Conservation (phyloP, 2,113 vertebrate species). For the Megaptera novaeangliae region DNA sequence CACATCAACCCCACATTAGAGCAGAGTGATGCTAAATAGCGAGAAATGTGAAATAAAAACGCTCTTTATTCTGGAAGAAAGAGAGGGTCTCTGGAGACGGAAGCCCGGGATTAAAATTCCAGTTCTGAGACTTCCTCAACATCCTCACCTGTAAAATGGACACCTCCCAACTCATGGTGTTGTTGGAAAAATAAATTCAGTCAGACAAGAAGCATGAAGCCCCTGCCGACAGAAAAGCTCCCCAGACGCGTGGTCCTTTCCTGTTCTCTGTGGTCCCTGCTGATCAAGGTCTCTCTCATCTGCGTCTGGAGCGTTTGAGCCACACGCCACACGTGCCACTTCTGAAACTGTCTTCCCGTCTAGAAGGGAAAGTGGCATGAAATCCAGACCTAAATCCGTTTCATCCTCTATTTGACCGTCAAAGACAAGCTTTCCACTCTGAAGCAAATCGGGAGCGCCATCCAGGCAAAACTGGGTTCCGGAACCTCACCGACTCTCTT, state of each 20-base stretch:
- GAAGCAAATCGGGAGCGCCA: background rate
- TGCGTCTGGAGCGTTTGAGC: background rate
- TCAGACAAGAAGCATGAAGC: accelerated
- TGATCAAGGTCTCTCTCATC: background rate
- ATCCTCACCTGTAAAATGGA: accelerated
- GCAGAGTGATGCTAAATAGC: accelerated
- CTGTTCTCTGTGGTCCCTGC: too few species aligned
- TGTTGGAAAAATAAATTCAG: background rate
- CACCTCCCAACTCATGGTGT: accelerated
- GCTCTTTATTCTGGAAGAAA: accelerated
- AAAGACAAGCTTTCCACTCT: background rate
- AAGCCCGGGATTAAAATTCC: accelerated
- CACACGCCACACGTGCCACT: accelerated
- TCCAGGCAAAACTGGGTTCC: background rate
- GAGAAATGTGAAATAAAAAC: background rate
- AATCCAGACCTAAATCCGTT: constrained; percentile 8
- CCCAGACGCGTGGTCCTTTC: accelerated
- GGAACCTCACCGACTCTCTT: background rate
- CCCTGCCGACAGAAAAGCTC: background rate
- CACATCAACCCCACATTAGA: accelerated
- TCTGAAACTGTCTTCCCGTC: background rate
- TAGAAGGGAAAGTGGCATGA: background rate
- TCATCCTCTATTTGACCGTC: background rate
- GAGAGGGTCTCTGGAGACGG: accelerated
- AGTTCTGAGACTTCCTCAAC: accelerated